Evolutionary conservation across 1,140 invertebrate genomes (phyloP), one percentile per base, ranked within the genome.

Genomic region (Lasaia peninsularis): DNA sequence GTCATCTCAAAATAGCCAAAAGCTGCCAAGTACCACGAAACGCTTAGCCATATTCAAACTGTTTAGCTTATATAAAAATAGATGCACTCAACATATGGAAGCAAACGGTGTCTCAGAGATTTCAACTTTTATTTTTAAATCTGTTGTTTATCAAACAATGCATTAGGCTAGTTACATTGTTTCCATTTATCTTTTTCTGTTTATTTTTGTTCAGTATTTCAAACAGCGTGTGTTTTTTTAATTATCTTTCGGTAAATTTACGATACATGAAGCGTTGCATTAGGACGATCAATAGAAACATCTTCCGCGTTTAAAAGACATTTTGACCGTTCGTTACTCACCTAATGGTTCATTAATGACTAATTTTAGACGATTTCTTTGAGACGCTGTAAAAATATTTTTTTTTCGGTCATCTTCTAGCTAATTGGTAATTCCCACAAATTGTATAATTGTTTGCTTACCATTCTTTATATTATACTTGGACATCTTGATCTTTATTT

Each of bases 1-100:
- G 60, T 69, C 54, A 67, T 65, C 77, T 71, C 34, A 65, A 79
- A 83, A 80, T 80, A 83, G 62, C 75, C 68, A 60, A 69, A 69
- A 73, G 68, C 69, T 68, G 68, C 61, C 49, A 65, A 34, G 57
- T 55, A 77, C 71, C 71, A 66, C 69, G 75, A 75, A 80, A 69
- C 69, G 62, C 73, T 78, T 78, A 77, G 71, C 66, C 63, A 77
- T 67, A 71, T 78, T 67, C 64, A 75, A 68, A 76, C 66, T 76
- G 76, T 76, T 80, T 75, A 71, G 71, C 71, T 72, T 70, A 67
- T 62, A 63, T 79, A 77, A 80, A 82, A 80, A 81, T 85, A 85
- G 81, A 78, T 49, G 52, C 72, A 76, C 78, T 78, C 74, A 69
- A 40, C 62, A 58, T 70, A 72, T 72, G 67, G 67, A 52, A 60